Evolutionary conservation across 1,140 invertebrate species (phyloP).

Genomic region (Uloborus diversus): DNA sequence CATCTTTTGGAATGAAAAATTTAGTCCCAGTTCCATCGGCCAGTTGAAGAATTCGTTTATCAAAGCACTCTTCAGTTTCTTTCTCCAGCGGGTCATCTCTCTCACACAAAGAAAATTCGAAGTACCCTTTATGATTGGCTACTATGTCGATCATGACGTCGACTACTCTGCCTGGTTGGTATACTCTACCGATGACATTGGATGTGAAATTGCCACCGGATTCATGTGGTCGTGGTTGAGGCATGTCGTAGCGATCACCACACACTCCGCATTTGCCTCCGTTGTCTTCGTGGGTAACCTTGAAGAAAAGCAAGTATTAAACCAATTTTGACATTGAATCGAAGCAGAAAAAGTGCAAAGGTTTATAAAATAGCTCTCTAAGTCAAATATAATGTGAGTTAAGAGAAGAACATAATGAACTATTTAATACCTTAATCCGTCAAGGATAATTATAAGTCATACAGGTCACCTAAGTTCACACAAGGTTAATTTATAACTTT

Average conservation of each 20-base stretch:
- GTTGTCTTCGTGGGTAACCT: constrained; percentile 84
- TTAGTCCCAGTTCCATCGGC: constrained; percentile 59
- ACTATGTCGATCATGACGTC: constrained; percentile 60
- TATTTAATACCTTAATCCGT: too few species aligned
- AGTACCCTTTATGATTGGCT: constrained; percentile 70
- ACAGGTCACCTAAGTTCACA: too few species aligned
- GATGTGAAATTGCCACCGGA: constrained; percentile 84
- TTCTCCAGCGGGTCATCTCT: constrained; percentile 78
- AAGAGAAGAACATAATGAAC: too few species aligned
- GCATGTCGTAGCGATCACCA: constrained; percentile 81
- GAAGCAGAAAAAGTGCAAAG: too few species aligned
- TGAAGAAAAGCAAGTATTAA: too few species aligned
- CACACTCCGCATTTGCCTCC: constrained; percentile 86
- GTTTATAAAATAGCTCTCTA: too few species aligned
- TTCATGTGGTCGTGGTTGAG: constrained; percentile 82
- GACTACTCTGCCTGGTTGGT: constrained; percentile 80
- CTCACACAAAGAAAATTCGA: constrained; percentile 84
- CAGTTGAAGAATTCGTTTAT: constrained; percentile 62
- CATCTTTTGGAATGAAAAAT: constrained; percentile 42
- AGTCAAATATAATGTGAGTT: too few species aligned
- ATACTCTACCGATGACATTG: constrained; percentile 82
- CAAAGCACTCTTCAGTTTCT: constrained; percentile 64
- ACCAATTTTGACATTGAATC: too few species aligned
- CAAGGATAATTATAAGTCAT: too few species aligned
- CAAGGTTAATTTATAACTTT: too few species aligned